These are phyloP conservation scores for Chelonus formosanus DNA, from an alignment of 2,888 invertebrate species.

Conservation along the genomic window DNA sequence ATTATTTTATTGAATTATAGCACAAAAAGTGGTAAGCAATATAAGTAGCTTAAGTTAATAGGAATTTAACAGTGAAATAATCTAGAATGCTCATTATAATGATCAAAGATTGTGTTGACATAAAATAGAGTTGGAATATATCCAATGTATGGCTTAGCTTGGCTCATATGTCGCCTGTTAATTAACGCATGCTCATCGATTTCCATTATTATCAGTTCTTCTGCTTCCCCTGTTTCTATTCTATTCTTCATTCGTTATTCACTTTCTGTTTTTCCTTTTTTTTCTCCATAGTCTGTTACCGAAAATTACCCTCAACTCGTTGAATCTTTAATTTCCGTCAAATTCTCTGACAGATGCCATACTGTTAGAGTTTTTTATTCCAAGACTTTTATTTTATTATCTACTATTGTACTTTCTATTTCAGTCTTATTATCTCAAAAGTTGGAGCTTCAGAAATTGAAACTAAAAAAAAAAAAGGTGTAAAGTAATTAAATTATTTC, in stretches of 20 bases:
- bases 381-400: conserved; percentile 22
- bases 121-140: conserved; percentile 29
- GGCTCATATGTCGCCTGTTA: conserved; percentile 36
- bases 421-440: conserved; percentile 5
- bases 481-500: too few relatives aligned
- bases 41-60: too few relatives aligned
- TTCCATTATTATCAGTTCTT: conserved; percentile 49
- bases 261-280: conserved; percentile 32
- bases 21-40: too few relatives aligned
- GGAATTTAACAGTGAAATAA: too few relatives aligned
- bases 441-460: background rate
- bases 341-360: conserved; percentile 38
- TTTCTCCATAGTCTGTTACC: conserved; percentile 47
- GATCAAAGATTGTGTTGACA: conserved; percentile 3
- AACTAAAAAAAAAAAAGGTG: too few relatives aligned
- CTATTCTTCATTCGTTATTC: conserved; percentile 18
- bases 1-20: too few relatives aligned
- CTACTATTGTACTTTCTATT: conserved; percentile 24
- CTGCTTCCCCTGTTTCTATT: conserved; percentile 6
- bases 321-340: conserved; percentile 62
- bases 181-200: conserved; percentile 48
- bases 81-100: background rate
- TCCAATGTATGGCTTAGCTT: conserved; percentile 36
- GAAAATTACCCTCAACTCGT: conserved; percentile 57
- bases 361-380: conserved; percentile 36